Evolutionary conservation across 2,113 vertebrate genomes (phyloP).

Genomic region (Stictonetta naevosa): DNA sequence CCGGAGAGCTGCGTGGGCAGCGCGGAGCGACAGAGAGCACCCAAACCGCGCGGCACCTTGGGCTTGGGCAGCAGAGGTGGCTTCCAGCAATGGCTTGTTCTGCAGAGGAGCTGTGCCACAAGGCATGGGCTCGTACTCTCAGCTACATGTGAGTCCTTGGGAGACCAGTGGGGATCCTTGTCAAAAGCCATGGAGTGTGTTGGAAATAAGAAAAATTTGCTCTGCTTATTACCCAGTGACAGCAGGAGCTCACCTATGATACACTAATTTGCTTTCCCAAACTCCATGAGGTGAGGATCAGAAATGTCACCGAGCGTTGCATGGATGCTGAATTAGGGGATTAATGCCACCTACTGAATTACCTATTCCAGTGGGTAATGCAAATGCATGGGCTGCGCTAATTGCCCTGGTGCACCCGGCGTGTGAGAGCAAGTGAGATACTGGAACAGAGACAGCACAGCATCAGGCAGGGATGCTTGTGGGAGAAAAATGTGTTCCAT

Average conservation of each 20-base stretch:
- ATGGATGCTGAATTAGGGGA: neutral
- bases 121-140: neutral
- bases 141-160: neutral
- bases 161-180: neutral
- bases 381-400: neutral
- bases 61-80: neutral
- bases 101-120: neutral
- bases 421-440: rapidly evolving
- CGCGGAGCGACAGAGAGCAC: rapidly evolving
- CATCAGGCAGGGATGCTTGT: neutral
- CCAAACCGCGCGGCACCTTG: neutral
- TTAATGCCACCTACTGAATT: neutral
- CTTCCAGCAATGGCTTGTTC: neutral
- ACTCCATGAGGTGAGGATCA: neutral
- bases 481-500: neutral
- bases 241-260: neutral
- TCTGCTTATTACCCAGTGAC: neutral
- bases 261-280: neutral
- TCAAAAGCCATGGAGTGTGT: neutral
- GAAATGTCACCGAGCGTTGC: neutral
- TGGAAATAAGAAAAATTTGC: neutral
- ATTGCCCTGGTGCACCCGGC: neutral
- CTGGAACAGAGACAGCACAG: neutral
- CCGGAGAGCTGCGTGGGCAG: neutral
- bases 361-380: neutral